These are phyloP conservation scores for Hymenopus coronatus DNA, from an alignment of 2,888 invertebrate genomes.

Conservation along the genomic window DNA sequence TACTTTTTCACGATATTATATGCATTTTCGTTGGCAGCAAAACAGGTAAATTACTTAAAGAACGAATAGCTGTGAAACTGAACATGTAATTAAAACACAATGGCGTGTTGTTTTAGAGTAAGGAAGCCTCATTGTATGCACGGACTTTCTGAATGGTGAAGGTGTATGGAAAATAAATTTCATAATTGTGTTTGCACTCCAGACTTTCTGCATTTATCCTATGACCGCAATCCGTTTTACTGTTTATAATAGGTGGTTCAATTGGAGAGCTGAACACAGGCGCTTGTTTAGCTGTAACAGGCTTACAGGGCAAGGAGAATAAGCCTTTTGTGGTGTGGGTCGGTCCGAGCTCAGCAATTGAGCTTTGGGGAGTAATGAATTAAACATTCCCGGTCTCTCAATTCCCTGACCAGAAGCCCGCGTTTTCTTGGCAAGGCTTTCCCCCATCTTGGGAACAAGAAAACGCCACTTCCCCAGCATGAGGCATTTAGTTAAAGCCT, in stretches of 20 bases:
- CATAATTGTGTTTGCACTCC: neutral
- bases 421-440: neutral
- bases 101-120: no score
- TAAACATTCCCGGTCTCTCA: neutral
- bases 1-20: no score
- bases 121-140: no score
- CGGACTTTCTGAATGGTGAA: no score
- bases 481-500: neutral
- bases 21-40: no score
- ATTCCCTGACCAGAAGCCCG: neutral
- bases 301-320: neutral
- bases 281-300: neutral
- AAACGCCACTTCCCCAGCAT: neutral
- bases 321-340: neutral
- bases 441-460: neutral
- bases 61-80: no score
- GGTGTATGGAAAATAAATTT: neutral
- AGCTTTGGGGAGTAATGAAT: conserved; percentile 2
- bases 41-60: no score
- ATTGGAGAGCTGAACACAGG: neutral
- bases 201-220: neutral
- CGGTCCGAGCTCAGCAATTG: neutral
- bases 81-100: no score
- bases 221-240: neutral
- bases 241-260: neutral